Base-by-base conservation (phyloP, 1,140 invertebrate species). In the Bombus vancouverensis region DNA sequence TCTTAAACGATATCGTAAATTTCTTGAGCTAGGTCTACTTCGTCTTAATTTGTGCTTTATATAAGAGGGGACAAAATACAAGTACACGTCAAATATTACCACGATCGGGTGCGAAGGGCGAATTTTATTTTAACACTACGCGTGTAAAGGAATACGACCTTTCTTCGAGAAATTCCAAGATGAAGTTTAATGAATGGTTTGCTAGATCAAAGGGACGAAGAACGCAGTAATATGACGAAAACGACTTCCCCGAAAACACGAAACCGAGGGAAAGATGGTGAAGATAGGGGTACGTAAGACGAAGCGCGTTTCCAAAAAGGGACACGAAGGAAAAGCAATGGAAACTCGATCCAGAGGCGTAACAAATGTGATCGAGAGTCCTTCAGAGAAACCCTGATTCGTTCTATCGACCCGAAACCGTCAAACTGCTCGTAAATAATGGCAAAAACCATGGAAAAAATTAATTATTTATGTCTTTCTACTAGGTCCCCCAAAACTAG, bases 381-480 rank as follows among this genome's bases (percentile, higher is more conserved):
- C 25, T 76, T 65, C 28, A 25, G 10, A 5, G 59, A 76, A 83
- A 75, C 42, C 6, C 12, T 8, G 28, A 47, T 47, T 73, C 71
- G n/a, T 44, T 73, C 15, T 32, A 22, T 32, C 71, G n/a, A 32
- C 5, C n/a, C n/a, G 44, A 47, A 47, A 47, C 42, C 42, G 1
- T 44, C 32, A 2, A 59, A n/a, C 71, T 22, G 71, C 72, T 62
- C 59, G 73, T 83, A 77, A 68, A 83, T 32, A 44, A 39, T 73
- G 15, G 32, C 1, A 25, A n/a, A 42, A 34, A 13, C 32, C 9
- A 9, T 4, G 32, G 13, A 25, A 22, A 22, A 62, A 76, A 39
- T 83, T 68, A 68, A 83, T 83, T 83, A 77, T 83, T 83, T 83
- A 77, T 68, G 53, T 65, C 1, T 25, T 15, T 32, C 37, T 3